A percentile compares a stretch with the other conserved stretches of the same genome.
Evolutionary conservation across 2,888 invertebrate species (phyloP).

Genomic region (Phymatocera aterrima): DNA sequence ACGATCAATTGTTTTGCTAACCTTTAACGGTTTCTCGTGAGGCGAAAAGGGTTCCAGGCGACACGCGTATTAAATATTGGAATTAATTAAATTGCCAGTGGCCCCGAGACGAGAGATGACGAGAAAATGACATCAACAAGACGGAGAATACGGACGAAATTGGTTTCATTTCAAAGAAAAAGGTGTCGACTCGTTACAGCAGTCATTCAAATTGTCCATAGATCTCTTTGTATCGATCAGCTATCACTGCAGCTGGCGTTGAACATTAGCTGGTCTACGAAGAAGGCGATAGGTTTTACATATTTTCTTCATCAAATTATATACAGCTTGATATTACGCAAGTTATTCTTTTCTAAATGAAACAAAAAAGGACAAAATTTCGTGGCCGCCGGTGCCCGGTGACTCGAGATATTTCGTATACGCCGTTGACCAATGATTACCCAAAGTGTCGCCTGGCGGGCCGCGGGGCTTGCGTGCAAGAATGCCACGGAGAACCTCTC

Average conservation of each 20-base stretch:
- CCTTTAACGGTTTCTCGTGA: conserved; percentile 14
- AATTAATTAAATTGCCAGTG: conserved; percentile 24
- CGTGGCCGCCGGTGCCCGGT: conserved; percentile 24
- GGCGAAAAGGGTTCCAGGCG: conserved; percentile 25
- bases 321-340: background rate
- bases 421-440: conserved; percentile 66
- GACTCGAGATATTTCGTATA: conserved; percentile 20
- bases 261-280: conserved; percentile 1
- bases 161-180: background rate
- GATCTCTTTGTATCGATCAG: conserved; percentile 11
- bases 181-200: background rate
- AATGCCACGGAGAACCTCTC: conserved; percentile 66
- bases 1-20: conserved; percentile 41
- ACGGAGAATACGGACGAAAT: conserved; percentile 2
- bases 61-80: conserved; percentile 33
- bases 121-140: background rate
- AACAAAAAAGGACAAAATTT: background rate
- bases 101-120: background rate
- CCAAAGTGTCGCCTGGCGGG: conserved; percentile 71
- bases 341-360: background rate
- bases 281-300: conserved; percentile 4
- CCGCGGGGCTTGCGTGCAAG: conserved; percentile 70
- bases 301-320: background rate
- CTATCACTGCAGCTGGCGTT: background rate
- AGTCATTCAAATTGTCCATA: background rate